phyloP scores from a whole-genome alignment of 2,113 vertebrate genomes.

The Charina bottae region DNA sequence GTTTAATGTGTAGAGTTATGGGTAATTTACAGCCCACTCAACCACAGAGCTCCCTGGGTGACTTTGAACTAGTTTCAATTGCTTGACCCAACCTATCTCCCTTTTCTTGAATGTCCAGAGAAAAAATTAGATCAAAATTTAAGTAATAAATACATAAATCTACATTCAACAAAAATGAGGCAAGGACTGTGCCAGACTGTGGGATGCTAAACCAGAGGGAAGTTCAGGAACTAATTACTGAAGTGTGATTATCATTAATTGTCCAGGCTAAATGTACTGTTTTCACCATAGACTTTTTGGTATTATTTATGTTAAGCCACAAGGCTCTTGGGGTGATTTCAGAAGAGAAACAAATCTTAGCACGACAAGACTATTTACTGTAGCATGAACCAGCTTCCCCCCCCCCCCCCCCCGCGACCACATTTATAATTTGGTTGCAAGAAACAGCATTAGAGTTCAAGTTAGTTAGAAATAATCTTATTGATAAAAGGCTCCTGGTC shows the following conservation, averaged over 20 bases:
- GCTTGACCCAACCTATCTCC: background rate
- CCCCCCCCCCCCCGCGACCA: background rate
- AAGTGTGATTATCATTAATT: conserved; percentile 43
- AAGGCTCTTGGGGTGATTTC: conserved; percentile 53
- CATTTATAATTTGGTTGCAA: conserved; percentile 66
- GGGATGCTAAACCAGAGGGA: too few relatives aligned
- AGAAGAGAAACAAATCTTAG: conserved; percentile 44
- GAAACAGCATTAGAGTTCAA: conserved; percentile 67
- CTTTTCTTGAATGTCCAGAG: background rate
- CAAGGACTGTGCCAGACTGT: background rate
- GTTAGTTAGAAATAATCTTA: conserved; percentile 65
- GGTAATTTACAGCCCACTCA: background rate
- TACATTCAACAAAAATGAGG: background rate
- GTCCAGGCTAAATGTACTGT: conserved; percentile 29
- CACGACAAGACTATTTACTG: conserved; percentile 61
- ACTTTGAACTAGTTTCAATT: background rate
- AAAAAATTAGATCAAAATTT: background rate
- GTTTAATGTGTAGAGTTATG: background rate
- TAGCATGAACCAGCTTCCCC: conserved; percentile 63
- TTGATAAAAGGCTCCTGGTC: conserved; percentile 61
- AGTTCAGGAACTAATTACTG: conserved; percentile 33
- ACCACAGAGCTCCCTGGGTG: background rate
- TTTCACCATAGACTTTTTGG: conserved; percentile 33
- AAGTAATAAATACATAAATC: background rate
- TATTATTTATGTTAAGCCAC: conserved; percentile 44